Evolutionary conservation across 2,113 vertebrate genomes (phyloP), one percentile per base, ranked within the genome.

Genomic region (Istiophorus platypterus): DNA sequence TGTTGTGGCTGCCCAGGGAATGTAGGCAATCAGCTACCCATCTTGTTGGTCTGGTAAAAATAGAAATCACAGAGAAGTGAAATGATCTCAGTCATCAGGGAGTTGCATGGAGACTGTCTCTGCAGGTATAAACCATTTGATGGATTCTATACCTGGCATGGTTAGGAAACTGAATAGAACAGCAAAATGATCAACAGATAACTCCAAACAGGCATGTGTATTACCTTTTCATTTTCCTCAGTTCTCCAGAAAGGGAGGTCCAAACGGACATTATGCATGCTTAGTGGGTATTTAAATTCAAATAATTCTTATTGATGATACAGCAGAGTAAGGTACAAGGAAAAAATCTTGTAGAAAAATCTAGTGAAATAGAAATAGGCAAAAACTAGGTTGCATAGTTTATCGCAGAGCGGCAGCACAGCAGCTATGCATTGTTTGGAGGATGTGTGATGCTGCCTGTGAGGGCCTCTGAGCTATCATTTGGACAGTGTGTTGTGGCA

Each of bases 401-500:
- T 80, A 81, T 86, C 71, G 64, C 7, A 67, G 42, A 66, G 24
- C 71, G 57, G 73, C 78, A 85, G 79, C 26, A 22, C 54, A 17
- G 64, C 70, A 70, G 45, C 56, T 77, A 67, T 77, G 74, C 61
- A 41, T 67, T 70, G 51, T 58, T 79, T 39, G 71, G 71, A 69
- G 54, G 66, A 75, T 80, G 76, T 79, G 73, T 57, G 80, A 54
- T 68, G 77, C 70, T 58, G 87, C 66, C 59, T 68, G 73, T 52
- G 83, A 77, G 66, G 56, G 69, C 75, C 71, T 69, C 77, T 15
- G 82, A 75, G 88, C 58, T 61, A 71, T 61, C 61, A 66, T 41
- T 82, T 88, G 91, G 82, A 79, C 88, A 64, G 24, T 71, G 5
- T 68, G 61, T 73, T 59, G 88, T 82, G 90, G 84, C 71, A 62